These are phyloP conservation scores for Saxidomus purpurata DNA, from an alignment of 1,140 invertebrate species.

Conservation along the genomic window DNA sequence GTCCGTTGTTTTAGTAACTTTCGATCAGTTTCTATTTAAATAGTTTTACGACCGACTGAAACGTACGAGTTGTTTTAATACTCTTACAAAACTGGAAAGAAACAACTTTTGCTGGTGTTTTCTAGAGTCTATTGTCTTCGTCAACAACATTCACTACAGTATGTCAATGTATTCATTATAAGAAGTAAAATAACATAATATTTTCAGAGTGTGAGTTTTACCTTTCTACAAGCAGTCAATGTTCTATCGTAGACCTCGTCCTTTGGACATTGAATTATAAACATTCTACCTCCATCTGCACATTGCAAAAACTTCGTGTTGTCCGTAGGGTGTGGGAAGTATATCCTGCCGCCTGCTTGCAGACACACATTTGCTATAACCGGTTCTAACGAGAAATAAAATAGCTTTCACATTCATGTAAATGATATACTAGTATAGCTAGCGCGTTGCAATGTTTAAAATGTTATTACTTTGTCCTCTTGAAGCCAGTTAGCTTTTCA, in stretches of 20 bases:
- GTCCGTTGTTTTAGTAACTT: too few species aligned
- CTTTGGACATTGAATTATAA: constrained; percentile 68
- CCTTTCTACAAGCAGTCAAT: constrained; percentile 5
- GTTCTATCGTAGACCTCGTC: constrained; percentile 63
- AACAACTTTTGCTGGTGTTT: too few species aligned
- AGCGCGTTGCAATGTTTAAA: neutral
- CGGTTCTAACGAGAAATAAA: constrained; percentile 7
- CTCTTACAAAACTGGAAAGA: too few species aligned
- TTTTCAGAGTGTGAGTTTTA: too few species aligned
- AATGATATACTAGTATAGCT: neutral
- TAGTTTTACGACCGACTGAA: too few species aligned
- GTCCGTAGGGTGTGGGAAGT: constrained; percentile 65
- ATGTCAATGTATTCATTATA: too few species aligned
- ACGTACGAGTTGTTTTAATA: too few species aligned
- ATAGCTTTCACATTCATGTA: neutral
- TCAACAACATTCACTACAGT: too few species aligned
- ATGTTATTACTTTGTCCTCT: neutral
- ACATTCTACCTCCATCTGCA: constrained; percentile 61
- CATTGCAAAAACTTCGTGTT: constrained; percentile 71
- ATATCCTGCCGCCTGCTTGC: constrained; percentile 7
- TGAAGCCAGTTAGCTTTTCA: neutral
- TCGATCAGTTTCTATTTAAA: too few species aligned
- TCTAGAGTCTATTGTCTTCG: too few species aligned
- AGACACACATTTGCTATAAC: constrained; percentile 44
- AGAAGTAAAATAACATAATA: too few species aligned